Percentiles rank a stretch among this genome's conserved stretches.
Conservation (phyloP, 2,888 invertebrate species). For the Agonum fuliginosum region DNA sequence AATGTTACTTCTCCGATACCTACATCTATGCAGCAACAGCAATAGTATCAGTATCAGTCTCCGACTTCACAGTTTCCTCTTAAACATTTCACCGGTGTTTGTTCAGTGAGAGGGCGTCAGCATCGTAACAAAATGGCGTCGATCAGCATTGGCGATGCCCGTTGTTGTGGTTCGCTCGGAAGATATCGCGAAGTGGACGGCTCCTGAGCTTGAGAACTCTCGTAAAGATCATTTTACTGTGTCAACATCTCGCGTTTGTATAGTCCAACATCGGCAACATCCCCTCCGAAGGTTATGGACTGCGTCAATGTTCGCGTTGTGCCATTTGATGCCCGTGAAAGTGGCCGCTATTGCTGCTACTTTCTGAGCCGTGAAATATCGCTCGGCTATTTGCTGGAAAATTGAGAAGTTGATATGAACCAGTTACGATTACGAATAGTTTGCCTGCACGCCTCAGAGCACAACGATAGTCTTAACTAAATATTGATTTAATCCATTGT, state of each 20-base stretch:
- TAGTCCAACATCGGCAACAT: conserved; percentile 28
- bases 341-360: conserved; percentile 50
- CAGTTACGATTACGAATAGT: conserved; percentile 43
- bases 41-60: not conserved
- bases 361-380: conserved; percentile 46
- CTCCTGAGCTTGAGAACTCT: conserved; percentile 50
- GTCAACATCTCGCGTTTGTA: conserved; percentile 57
- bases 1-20: conserved; percentile 22
- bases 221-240: conserved; percentile 61
- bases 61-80: not conserved
- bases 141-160: not conserved
- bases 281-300: conserved; percentile 41
- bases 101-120: not conserved
- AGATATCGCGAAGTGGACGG: conserved; percentile 49
- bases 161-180: not conserved
- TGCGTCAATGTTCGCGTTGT: conserved; percentile 33
- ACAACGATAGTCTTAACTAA: not conserved
- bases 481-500: conserved; percentile 20
- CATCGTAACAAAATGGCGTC: conserved; percentile 13
- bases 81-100: conserved; percentile 36
- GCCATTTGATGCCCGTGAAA: conserved; percentile 51
- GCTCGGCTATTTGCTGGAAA: conserved; percentile 47
- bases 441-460: conserved; percentile 7
- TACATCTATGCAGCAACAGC: conserved; percentile 26
- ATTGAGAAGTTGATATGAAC: conserved; percentile 55